These are phyloP conservation scores for Bungarus multicinctus DNA, from an alignment of 2,113 vertebrate genomes.

Conservation along the genomic window DNA sequence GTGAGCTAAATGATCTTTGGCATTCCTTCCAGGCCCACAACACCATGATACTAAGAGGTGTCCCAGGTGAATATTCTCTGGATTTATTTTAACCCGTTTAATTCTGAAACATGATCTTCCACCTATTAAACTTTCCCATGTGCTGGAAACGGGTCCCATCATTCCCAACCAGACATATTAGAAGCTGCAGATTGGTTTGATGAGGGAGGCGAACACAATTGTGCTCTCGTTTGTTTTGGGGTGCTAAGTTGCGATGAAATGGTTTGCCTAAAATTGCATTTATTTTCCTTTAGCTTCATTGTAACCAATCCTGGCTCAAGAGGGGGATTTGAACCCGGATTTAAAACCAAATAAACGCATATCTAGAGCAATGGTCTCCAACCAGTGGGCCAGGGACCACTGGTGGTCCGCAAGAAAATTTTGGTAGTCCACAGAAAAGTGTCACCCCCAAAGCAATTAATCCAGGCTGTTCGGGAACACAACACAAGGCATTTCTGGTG, in stretches of 20 bases:
- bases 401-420: too few relatives aligned
- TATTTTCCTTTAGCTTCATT: not conserved
- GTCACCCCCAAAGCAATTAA: too few relatives aligned
- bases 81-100: not conserved
- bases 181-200: not conserved
- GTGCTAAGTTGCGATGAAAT: not conserved
- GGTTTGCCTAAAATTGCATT: not conserved
- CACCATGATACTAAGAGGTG: not conserved
- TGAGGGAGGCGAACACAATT: not conserved
- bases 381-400: too few relatives aligned
- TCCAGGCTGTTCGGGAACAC: too few relatives aligned
- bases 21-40: not conserved
- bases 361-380: not conserved
- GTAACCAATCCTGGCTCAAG: not conserved
- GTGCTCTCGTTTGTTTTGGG: not conserved
- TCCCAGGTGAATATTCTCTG: not conserved
- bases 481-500: too few relatives aligned
- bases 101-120: not conserved
- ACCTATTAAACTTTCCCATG: not conserved
- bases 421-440: too few relatives aligned
- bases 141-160: not conserved
- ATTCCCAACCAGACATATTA: not conserved
- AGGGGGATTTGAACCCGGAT: not conserved
- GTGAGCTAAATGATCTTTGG: not conserved
- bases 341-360: not conserved